phyloP scores from a whole-genome alignment of 64 coral and sea anemone species.

The Actinia equina region DNA sequence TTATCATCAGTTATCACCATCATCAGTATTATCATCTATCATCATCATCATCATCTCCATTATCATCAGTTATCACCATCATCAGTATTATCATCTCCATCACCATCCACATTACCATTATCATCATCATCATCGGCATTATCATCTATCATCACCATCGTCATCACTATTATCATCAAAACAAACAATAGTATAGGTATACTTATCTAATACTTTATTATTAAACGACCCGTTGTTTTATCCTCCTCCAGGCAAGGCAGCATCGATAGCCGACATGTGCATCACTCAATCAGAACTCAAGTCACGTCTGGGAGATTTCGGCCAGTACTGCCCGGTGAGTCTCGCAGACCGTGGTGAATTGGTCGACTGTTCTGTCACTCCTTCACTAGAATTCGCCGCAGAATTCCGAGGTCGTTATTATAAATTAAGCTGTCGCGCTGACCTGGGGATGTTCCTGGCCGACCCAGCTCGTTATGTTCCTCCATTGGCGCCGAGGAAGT shows the following conservation, averaged over 20 bases:
- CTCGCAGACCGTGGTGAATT: constrained; percentile 83
- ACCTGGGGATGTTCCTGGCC: constrained; percentile 75
- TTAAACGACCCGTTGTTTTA: background rate
- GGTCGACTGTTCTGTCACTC: constrained; percentile 82
- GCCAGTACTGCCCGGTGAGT: constrained; percentile 94
- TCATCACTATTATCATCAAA: background rate
- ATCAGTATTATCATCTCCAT: background rate
- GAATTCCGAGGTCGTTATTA: constrained; percentile 96
- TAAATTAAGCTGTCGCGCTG: constrained; percentile 75
- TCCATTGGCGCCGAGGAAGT: constrained; percentile 69
- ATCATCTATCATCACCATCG: no score
- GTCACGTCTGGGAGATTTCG: constrained; percentile 75
- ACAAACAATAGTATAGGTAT: no score
- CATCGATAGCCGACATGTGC: constrained; percentile 92
- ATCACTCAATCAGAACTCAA: constrained; percentile 78
- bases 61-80: no score
- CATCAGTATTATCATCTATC: background rate
- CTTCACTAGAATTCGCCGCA: constrained; percentile 83
- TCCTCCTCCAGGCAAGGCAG: constrained; percentile 70
- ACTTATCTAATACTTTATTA: no score
- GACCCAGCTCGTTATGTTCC: constrained; percentile 84
- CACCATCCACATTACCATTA: background rate
- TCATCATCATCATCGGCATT: background rate
- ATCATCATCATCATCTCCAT: background rate
- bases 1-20: background rate